Evolutionary conservation across 92 coral and sea anemone genomes (phyloP).

Genomic region (Plumapathes pennacea): DNA sequence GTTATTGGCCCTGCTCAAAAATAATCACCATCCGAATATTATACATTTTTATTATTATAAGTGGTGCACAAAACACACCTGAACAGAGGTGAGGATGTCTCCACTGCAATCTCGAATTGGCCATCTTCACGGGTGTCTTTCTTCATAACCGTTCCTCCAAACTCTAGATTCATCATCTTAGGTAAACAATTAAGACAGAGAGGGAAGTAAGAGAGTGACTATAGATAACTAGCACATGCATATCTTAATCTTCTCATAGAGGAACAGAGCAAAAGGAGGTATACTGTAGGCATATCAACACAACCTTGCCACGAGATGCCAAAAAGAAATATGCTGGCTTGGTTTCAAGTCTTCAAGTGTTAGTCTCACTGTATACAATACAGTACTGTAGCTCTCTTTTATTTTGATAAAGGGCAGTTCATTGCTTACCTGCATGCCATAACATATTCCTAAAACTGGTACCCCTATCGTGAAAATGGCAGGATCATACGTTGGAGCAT

Average conservation of each 20-base stretch:
- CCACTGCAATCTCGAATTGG: constrained; percentile 70
- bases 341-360: background rate
- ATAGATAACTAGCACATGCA: no score
- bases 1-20: no score
- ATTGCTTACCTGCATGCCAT: constrained; percentile 85
- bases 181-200: constrained; percentile 1
- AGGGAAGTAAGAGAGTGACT: no score
- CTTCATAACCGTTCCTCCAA: constrained; percentile 95
- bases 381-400: background rate
- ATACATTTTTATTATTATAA: no score
- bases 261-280: background rate
- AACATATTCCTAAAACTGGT: constrained; percentile 95
- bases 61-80: constrained; percentile 64
- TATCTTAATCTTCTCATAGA: background rate
- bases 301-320: background rate
- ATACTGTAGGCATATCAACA: background rate
- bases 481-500: constrained; percentile 93
- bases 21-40: no score
- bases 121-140: constrained; percentile 96
- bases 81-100: constrained; percentile 76
- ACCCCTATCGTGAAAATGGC: constrained; percentile 82
- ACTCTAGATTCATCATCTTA: constrained; percentile 86
- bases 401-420: background rate
- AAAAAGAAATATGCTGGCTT: no score
- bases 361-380: background rate